These are phyloP conservation scores for Coreius guichenoti DNA, from an alignment of 2,797 vertebrate species.

Conservation along the genomic window DNA sequence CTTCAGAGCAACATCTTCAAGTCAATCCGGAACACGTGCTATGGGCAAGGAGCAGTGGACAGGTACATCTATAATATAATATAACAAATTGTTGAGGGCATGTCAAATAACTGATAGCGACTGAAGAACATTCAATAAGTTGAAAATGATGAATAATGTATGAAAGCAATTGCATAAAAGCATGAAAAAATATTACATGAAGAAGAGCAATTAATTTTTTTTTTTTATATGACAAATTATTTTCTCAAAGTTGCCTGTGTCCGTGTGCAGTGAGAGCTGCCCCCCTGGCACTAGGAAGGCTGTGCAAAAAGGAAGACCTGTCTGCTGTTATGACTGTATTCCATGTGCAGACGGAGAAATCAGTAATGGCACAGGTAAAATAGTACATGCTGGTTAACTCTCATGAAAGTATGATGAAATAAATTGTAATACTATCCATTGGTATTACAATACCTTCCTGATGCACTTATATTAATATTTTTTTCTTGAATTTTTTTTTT, in stretches of 20 bases:
- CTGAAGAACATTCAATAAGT: too few species aligned
- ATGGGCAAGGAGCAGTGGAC: conserved; percentile 66
- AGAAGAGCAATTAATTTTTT: too few species aligned
- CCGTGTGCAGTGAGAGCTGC: conserved; percentile 70
- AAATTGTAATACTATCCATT: neutral
- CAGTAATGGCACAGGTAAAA: conserved; percentile 73
- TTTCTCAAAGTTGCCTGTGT: neutral
- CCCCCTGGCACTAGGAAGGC: too few species aligned
- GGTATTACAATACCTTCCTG: neutral
- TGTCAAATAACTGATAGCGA: too few species aligned
- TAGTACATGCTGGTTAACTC: neutral
- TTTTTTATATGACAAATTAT: too few species aligned
- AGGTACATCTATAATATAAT: conserved; percentile 54
- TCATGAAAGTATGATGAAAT: neutral
- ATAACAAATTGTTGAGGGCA: too few species aligned
- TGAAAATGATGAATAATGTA: too few species aligned
- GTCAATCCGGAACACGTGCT: conserved; percentile 65
- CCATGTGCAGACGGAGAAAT: conserved; percentile 55
- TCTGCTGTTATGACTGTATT: too few species aligned
- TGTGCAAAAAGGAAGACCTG: too few species aligned
- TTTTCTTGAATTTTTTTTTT: neutral
- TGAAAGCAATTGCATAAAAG: too few species aligned
- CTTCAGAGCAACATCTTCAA: conserved; percentile 66
- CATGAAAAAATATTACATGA: too few species aligned
- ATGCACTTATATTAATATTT: neutral